Evolutionary conservation across 2,888 invertebrate species (phyloP).

Genomic region (Spicauda simplicius): DNA sequence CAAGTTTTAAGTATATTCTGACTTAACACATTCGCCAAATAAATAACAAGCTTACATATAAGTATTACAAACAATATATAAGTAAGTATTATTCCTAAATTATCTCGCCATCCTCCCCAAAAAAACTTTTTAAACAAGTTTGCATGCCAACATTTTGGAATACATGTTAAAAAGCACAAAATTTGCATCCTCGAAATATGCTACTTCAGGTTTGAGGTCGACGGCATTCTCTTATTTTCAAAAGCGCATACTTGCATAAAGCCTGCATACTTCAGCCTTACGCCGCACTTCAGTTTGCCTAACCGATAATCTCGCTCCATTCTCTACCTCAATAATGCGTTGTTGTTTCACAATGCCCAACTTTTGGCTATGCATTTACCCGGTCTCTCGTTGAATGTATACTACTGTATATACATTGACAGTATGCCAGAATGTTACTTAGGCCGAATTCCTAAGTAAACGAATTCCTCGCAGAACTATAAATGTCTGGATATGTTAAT

Average conservation of each 20-base stretch:
- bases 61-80: too few relatives aligned
- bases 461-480: neutral
- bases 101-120: neutral
- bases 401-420: neutral
- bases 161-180: constrained; percentile 7
- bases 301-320: constrained; percentile 25
- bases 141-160: constrained; percentile 1
- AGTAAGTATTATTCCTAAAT: too few relatives aligned
- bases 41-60: too few relatives aligned
- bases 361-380: constrained; percentile 14
- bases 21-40: too few relatives aligned
- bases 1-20: too few relatives aligned
- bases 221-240: constrained; percentile 35
- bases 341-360: constrained; percentile 30
- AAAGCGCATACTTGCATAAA: constrained; percentile 38
- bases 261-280: constrained; percentile 34
- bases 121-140: neutral
- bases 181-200: constrained; percentile 28
- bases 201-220: constrained; percentile 21
- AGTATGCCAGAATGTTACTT: neutral
- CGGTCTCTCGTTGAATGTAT: constrained; percentile 4
- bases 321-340: constrained; percentile 30
- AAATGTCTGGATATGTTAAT: neutral
- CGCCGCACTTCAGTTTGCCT: constrained; percentile 28
- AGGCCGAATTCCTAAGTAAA: neutral